These are phyloP conservation scores for Centrocercus urophasianus DNA, from an alignment of 2,113 vertebrate species.

Conservation along the genomic window DNA sequence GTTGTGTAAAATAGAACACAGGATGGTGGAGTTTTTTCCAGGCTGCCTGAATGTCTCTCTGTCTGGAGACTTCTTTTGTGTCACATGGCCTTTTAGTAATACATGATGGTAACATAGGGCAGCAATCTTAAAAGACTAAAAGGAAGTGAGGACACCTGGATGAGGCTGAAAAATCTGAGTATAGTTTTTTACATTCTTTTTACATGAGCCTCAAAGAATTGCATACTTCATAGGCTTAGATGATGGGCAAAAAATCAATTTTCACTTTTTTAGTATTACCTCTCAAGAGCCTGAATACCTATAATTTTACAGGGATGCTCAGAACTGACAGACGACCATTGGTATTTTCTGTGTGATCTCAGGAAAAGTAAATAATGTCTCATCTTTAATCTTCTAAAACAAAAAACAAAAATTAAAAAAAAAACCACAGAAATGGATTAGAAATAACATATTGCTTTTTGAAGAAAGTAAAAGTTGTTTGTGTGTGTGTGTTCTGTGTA, in stretches of 20 bases:
- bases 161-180: neutral
- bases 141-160: neutral
- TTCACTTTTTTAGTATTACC: neutral
- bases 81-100: neutral
- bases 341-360: neutral
- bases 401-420: too few species aligned
- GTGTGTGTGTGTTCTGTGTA: neutral
- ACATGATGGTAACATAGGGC: neutral
- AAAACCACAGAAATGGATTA: neutral
- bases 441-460: neutral
- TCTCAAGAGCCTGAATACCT: neutral
- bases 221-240: neutral
- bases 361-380: neutral
- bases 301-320: neutral
- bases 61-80: neutral
- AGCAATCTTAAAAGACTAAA: neutral
- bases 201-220: neutral
- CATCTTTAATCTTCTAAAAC: neutral
- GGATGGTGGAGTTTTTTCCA: neutral
- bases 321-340: neutral
- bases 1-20: neutral
- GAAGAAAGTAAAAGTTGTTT: neutral
- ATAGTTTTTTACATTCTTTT: neutral
- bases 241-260: neutral
- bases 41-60: neutral